Percentiles rank a stretch among this genome's conserved stretches.
Evolutionary conservation across 2,113 vertebrate species (phyloP).

Genomic region (Halichoerus grypus): DNA sequence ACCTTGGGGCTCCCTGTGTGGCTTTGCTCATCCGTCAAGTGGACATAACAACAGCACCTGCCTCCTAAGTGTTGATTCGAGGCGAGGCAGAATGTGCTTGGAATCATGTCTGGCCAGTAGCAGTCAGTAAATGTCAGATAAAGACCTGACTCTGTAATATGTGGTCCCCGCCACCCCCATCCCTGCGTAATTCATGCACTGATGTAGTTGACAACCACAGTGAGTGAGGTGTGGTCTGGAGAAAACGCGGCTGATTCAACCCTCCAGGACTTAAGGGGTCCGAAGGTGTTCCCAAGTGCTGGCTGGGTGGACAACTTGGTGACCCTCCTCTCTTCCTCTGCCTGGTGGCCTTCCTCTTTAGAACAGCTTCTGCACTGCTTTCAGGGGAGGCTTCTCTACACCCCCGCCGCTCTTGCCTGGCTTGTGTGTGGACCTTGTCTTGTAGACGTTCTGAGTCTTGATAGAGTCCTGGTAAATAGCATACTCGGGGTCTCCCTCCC

Average conservation of each 20-base stretch:
- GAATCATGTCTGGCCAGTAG: accelerated
- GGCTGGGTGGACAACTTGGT: not conserved
- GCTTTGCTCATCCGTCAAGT: too few relatives aligned
- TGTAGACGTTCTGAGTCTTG: too few relatives aligned
- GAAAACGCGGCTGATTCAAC: not conserved
- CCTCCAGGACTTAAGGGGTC: not conserved
- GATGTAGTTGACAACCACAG: accelerated
- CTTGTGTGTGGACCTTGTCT: not conserved
- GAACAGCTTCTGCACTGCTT: not conserved
- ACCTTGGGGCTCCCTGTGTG: too few relatives aligned
- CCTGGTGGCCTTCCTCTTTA: not conserved
- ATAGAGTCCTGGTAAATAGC: not conserved
- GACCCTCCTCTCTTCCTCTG: not conserved
- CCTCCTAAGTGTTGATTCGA: too few relatives aligned
- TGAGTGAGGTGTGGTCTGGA: accelerated
- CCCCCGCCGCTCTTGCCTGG: not conserved
- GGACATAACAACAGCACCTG: accelerated
- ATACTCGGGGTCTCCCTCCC: not conserved
- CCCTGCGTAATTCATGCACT: not conserved
- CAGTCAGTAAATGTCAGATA: accelerated
- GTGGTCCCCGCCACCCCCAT: accelerated
- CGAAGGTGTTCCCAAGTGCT: accelerated
- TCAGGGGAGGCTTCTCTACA: too few relatives aligned
- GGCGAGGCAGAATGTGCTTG: not conserved
- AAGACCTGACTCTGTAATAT: accelerated